Conservation (phyloP, 2,797 vertebrate species). For the Fistularia commersonii region DNA sequence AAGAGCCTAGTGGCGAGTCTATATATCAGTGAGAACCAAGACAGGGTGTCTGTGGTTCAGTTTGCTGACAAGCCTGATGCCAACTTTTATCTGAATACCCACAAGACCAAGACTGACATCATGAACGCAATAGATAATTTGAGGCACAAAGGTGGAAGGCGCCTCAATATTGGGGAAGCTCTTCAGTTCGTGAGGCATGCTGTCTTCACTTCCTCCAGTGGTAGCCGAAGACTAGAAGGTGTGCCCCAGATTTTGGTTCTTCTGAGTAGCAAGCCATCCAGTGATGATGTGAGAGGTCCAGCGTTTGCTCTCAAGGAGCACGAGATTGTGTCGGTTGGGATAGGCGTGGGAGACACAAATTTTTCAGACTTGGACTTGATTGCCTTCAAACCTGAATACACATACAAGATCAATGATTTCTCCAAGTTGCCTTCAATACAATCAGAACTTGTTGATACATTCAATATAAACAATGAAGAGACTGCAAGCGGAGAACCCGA, state of each 20-base stretch:
- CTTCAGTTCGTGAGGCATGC: constrained; percentile 84
- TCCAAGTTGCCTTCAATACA: constrained; percentile 72
- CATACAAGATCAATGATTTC: constrained; percentile 74
- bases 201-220: constrained; percentile 78
- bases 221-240: constrained; percentile 80
- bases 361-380: constrained; percentile 79
- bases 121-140: constrained; percentile 71
- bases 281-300: constrained; percentile 79
- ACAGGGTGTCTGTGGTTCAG: constrained; percentile 83
- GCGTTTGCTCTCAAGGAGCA: constrained; percentile 76
- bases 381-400: constrained; percentile 78
- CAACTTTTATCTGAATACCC: constrained; percentile 81
- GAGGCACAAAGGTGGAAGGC: constrained; percentile 77
- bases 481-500: constrained; percentile 45
- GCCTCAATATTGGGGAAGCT: constrained; percentile 80
- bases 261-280: constrained; percentile 77
- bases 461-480: constrained; percentile 48
- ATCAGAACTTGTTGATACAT: constrained; percentile 54
- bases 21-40: constrained; percentile 75
- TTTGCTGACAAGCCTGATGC: constrained; percentile 78
- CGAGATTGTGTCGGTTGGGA: constrained; percentile 76
- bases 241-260: constrained; percentile 86
- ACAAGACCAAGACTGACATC: constrained; percentile 76
- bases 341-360: constrained; percentile 79
- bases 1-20: constrained; percentile 81